Evolutionary conservation across 2,888 invertebrate species (phyloP).

Genomic region (Megaustenia siamemsis): DNA sequence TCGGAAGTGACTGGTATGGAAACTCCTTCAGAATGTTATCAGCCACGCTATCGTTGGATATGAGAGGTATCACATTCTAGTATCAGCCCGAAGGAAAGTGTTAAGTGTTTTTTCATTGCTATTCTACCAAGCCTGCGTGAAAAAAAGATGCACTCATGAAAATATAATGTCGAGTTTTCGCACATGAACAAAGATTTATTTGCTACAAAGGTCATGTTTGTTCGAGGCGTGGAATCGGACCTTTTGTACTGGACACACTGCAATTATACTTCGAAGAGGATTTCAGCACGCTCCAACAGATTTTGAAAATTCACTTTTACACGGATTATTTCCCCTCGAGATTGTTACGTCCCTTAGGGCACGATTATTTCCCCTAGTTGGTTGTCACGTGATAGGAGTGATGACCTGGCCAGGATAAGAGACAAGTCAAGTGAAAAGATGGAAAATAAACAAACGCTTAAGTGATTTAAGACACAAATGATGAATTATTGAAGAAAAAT

Average conservation of each 20-base stretch:
- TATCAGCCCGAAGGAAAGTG: neutral
- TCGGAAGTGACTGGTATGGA: neutral
- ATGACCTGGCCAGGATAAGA: neutral
- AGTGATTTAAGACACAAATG: neutral
- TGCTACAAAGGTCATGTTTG: conserved; percentile 14
- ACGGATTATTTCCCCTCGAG: conserved; percentile 32
- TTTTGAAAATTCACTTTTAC: conserved; percentile 21
- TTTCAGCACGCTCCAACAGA: neutral
- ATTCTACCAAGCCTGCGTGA: neutral
- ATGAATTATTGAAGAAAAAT: too few species aligned
- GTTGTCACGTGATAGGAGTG: conserved; percentile 17
- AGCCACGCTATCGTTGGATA: neutral
- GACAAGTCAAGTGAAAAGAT: conserved; percentile 32
- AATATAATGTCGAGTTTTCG: conserved; percentile 4
- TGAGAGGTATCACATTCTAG: neutral
- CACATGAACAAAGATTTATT: neutral
- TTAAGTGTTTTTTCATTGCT: neutral
- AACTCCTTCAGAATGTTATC: neutral
- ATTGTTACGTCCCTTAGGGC: conserved; percentile 30
- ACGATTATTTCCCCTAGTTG: conserved; percentile 34
- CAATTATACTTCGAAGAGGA: conserved; percentile 20
- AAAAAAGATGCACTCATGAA: conserved; percentile 21
- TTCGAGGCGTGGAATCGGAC: neutral
- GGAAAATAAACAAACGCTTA: conserved; percentile 23
- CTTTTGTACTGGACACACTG: neutral